These are phyloP conservation scores for Tiliacea citrago DNA, from an alignment of 2,888 invertebrate species.

Conservation along the genomic window DNA sequence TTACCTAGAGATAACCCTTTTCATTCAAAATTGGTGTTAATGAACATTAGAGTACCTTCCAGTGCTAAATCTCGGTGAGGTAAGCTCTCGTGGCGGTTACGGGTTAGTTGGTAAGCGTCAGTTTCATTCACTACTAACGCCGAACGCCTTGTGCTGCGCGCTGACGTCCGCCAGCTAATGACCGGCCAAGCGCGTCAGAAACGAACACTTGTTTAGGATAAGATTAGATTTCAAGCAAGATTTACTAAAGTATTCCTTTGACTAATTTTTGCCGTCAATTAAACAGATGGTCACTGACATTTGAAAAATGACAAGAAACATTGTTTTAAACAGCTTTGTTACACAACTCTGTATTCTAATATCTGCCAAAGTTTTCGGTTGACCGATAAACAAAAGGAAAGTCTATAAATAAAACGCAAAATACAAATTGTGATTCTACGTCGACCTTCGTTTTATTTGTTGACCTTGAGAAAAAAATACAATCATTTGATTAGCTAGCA, in stretches of 20 bases:
- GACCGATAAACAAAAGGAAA: slow-evolving; percentile 42
- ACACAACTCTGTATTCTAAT: slow-evolving; percentile 25
- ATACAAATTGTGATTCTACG: slow-evolving; percentile 31
- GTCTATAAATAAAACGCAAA: slow-evolving; percentile 33
- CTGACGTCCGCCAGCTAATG: slow-evolving; percentile 63
- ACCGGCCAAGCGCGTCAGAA: slow-evolving; percentile 64
- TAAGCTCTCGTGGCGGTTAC: slow-evolving; percentile 51
- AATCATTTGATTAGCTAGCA: slow-evolving; percentile 27
- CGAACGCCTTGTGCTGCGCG: background rate
- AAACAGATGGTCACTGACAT: slow-evolving; percentile 43
- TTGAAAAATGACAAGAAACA: slow-evolving; percentile 30
- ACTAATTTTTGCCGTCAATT: slow-evolving; percentile 40
- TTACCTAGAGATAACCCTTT: slow-evolving; percentile 29
- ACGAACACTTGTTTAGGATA: slow-evolving; percentile 52
- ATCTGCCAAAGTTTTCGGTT: slow-evolving; percentile 38
- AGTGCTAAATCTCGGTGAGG: slow-evolving; percentile 51
- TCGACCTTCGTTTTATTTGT: slow-evolving; percentile 40
- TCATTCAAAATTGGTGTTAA: slow-evolving; percentile 55
- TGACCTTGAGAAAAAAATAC: slow-evolving; percentile 39
- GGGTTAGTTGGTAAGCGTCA: slow-evolving; percentile 58
- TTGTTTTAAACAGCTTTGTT: slow-evolving; percentile 29
- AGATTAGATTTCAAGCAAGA: slow-evolving; percentile 54
- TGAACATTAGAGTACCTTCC: slow-evolving; percentile 55
- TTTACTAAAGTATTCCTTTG: slow-evolving; percentile 46
- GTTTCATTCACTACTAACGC: slow-evolving; percentile 64